Conservation (phyloP, 2,888 invertebrate genomes). For the Melangyna quadrimaculata region DNA sequence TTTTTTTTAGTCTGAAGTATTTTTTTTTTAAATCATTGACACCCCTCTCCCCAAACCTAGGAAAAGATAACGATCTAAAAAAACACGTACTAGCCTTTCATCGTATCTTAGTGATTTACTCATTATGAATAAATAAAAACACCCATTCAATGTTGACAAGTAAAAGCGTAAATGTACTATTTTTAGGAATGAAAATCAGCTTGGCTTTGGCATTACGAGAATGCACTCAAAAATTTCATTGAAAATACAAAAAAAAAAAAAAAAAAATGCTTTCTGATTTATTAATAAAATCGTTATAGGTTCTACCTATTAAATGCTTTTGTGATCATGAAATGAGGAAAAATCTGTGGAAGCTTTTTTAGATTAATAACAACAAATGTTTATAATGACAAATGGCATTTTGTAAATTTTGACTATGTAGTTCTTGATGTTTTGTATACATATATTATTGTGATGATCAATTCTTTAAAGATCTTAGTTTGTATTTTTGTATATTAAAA, state of each 20-base stretch:
- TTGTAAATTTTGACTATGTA: not conserved
- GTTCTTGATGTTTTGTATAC: not conserved
- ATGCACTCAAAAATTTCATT: not conserved
- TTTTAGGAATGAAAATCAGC: not conserved
- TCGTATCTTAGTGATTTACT: not conserved
- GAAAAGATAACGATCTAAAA: no score
- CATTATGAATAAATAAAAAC: not conserved
- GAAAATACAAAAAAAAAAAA: not conserved
- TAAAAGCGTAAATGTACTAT: not conserved
- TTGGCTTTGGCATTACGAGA: not conserved
- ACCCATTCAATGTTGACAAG: not conserved
- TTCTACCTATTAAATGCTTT: not conserved
- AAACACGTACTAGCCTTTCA: not conserved
- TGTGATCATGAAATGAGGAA: not conserved
- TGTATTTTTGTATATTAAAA: no score
- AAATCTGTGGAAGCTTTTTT: not conserved
- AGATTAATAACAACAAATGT: not conserved
- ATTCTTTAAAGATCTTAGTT: no score
- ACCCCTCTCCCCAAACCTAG: no score
- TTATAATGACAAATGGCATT: not conserved
- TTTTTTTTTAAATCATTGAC: not conserved
- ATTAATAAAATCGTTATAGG: constrained; percentile 2
- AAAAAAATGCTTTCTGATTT: not conserved
- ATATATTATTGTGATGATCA: not conserved
- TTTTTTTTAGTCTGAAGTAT: not conserved